Evolutionary conservation across 2,113 vertebrate genomes (phyloP).

Genomic region (Lynx canadensis): DNA sequence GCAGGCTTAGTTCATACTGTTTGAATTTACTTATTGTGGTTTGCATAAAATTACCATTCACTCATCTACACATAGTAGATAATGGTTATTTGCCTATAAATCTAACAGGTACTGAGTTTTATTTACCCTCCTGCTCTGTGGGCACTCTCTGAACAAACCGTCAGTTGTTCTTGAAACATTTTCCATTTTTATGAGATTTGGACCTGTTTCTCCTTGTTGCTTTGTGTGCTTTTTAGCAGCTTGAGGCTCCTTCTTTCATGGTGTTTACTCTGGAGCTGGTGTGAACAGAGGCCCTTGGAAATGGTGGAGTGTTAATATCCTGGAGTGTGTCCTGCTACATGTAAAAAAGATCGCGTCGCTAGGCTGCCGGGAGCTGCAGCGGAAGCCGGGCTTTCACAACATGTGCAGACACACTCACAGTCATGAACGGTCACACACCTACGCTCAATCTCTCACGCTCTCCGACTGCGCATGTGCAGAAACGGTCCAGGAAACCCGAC

Average conservation of each 20-base stretch:
- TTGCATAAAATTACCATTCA: slow-evolving; percentile 77
- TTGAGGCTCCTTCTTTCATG: slow-evolving; percentile 61
- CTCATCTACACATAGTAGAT: slow-evolving; percentile 71
- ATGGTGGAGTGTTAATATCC: slow-evolving; percentile 71
- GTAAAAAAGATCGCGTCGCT: slow-evolving; percentile 25
- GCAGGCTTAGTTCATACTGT: slow-evolving; percentile 54
- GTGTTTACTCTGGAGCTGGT: slow-evolving; percentile 74
- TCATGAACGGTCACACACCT: background rate
- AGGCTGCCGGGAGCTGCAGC: background rate
- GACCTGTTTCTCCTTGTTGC: slow-evolving; percentile 58
- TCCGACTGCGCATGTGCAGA: slow-evolving; percentile 16
- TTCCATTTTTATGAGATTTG: slow-evolving; percentile 70
- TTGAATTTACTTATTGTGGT: slow-evolving; percentile 74
- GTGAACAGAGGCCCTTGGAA: slow-evolving; percentile 78
- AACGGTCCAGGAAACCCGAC: slow-evolving; percentile 41
- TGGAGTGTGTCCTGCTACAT: slow-evolving; percentile 48
- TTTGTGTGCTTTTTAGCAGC: slow-evolving; percentile 67
- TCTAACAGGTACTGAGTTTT: slow-evolving; percentile 73
- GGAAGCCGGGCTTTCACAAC: background rate
- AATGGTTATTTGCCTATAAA: slow-evolving; percentile 81
- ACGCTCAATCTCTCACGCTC: background rate
- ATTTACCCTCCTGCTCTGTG: slow-evolving; percentile 66
- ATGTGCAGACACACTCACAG: background rate
- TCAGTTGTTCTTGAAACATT: slow-evolving; percentile 64
- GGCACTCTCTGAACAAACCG: slow-evolving; percentile 68